Evolutionary conservation across 2,113 vertebrate genomes (phyloP).

Genomic region (Taurulus bubalis): DNA sequence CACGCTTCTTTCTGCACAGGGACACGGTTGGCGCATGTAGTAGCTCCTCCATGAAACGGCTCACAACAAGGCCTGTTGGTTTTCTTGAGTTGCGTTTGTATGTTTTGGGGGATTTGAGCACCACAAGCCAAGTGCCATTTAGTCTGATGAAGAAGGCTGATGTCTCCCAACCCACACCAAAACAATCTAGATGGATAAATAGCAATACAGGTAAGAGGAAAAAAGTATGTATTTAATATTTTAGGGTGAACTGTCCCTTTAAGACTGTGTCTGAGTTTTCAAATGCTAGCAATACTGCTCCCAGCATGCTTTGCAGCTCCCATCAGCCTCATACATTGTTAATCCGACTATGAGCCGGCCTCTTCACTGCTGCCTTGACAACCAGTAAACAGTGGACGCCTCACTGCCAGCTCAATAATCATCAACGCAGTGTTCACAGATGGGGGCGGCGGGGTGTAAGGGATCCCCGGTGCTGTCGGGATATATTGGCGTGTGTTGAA

Average conservation of each 20-base stretch:
- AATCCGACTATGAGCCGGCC: conserved; percentile 68
- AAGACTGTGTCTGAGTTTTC: background rate
- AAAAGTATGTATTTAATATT: background rate
- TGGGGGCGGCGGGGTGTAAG: background rate
- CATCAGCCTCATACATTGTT: conserved; percentile 49
- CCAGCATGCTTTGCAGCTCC: conserved; percentile 60
- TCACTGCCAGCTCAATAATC: conserved; percentile 60
- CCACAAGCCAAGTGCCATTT: too few relatives aligned
- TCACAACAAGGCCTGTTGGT: background rate
- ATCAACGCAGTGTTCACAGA: conserved; percentile 39
- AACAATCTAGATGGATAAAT: background rate
- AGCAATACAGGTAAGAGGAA: background rate
- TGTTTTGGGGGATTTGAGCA: background rate
- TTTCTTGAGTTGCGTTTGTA: background rate
- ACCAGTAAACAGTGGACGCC: conserved; percentile 76
- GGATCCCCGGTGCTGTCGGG: conserved; percentile 6
- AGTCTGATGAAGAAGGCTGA: too few relatives aligned
- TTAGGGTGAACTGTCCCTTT: background rate
- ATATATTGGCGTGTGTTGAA: conserved; percentile 9
- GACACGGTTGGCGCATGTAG: background rate
- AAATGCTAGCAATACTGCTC: conserved; percentile 37
- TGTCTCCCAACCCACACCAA: background rate
- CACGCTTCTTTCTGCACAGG: background rate
- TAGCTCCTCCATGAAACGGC: background rate
- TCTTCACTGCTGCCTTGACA: conserved; percentile 75